Conservation (phyloP, 2,888 invertebrate genomes). For the Pterobdella sp. region DNA sequence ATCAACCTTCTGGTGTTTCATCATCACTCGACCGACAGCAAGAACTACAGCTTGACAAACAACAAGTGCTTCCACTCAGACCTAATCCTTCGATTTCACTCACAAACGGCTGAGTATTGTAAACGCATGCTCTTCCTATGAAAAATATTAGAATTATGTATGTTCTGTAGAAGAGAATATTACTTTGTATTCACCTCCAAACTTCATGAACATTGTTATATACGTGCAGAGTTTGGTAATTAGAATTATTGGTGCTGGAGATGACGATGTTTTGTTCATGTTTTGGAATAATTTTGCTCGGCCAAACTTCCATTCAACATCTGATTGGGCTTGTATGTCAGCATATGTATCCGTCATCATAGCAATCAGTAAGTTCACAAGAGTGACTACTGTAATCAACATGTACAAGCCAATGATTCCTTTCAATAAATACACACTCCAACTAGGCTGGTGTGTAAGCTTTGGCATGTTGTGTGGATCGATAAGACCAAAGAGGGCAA, state of each 20-base stretch:
- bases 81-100: slow-evolving; percentile 47
- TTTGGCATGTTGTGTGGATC: slow-evolving; percentile 57
- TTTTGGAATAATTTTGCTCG: slow-evolving; percentile 93
- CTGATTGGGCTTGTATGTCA: slow-evolving; percentile 96
- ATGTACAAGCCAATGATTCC: slow-evolving; percentile 87
- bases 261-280: slow-evolving; percentile 93
- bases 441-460: slow-evolving; percentile 52
- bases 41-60: slow-evolving; percentile 1
- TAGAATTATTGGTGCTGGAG: slow-evolving; percentile 92
- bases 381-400: slow-evolving; percentile 93
- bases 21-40: background rate
- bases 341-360: slow-evolving; percentile 99
- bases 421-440: slow-evolving; percentile 52
- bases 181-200: slow-evolving; percentile 38
- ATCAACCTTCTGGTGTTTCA: background rate
- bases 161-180: background rate
- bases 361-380: slow-evolving; percentile 97
- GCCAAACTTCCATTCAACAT: slow-evolving; percentile 99
- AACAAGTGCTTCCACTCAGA: slow-evolving; percentile 19
- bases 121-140: slow-evolving; percentile 45
- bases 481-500: slow-evolving; percentile 92
- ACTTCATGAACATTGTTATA: slow-evolving; percentile 43
- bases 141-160: background rate
- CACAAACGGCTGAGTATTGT: slow-evolving; percentile 43
- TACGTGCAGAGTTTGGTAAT: slow-evolving; percentile 64